Percentiles rank a stretch among this genome's conserved stretches.
phyloP scores from a whole-genome alignment of 2,113 vertebrate species.

The Eulacestoma nigropectus region DNA sequence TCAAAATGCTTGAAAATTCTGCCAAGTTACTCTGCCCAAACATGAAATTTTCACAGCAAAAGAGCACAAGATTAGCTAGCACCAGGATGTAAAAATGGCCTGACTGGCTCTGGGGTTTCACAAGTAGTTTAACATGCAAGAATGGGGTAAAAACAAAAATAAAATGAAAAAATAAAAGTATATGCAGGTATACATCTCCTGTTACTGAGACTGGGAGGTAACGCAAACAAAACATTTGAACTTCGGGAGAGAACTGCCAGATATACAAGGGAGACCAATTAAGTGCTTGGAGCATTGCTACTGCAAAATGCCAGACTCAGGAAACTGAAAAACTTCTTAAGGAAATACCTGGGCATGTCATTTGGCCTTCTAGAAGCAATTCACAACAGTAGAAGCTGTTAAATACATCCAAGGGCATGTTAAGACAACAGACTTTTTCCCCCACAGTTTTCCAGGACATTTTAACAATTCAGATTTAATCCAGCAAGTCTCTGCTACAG shows the following conservation, averaged over 20 bases:
- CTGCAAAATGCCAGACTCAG: background rate
- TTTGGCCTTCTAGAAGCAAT: background rate
- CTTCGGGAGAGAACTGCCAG: background rate
- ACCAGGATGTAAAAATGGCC: background rate
- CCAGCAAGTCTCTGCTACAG: background rate
- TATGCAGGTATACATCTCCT: background rate
- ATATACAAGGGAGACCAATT: background rate
- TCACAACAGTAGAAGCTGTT: background rate
- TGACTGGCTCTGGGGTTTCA: background rate
- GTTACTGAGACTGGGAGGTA: background rate
- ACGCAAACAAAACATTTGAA: background rate
- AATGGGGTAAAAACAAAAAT: background rate
- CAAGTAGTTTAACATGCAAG: background rate
- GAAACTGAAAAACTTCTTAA: conserved; percentile 12
- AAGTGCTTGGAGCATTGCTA: conserved; percentile 1
- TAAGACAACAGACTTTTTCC: background rate
- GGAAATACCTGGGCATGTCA: background rate
- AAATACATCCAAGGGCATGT: background rate
- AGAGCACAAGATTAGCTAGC: background rate
- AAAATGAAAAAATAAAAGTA: background rate
- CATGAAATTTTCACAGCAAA: background rate
- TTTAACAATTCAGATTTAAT: background rate
- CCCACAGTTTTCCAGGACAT: background rate
- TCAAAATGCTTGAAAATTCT: background rate
- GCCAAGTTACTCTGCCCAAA: background rate